A percentile compares a stretch with the other conserved stretches of the same genome.
Evolutionary conservation across 2,888 invertebrate genomes (phyloP).

Genomic region (Dendrolimus houi): DNA sequence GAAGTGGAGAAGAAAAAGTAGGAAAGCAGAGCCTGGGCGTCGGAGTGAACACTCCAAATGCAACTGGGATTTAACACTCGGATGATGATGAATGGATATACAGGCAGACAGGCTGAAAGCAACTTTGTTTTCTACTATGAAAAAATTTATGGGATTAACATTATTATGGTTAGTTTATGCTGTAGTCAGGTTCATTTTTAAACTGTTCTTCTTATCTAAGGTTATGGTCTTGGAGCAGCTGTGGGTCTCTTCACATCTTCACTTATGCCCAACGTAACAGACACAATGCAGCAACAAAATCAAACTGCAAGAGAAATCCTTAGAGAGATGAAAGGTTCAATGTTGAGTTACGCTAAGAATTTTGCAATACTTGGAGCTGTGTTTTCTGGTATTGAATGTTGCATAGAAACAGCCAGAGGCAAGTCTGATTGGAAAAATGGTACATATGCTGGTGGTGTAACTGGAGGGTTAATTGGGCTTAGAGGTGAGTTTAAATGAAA

Average conservation of each 20-base stretch:
- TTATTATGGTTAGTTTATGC: no score
- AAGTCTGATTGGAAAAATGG: slow-evolving; percentile 98
- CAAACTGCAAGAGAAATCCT: slow-evolving; percentile 91
- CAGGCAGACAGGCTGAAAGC: no score
- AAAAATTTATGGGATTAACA: no score
- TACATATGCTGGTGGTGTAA: slow-evolving; percentile 94
- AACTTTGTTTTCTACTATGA: no score
- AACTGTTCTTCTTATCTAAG: slow-evolving; percentile 56
- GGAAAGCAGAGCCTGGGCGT: no score
- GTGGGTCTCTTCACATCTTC: slow-evolving; percentile 98
- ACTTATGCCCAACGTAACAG: slow-evolving; percentile 91
- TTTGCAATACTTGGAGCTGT: slow-evolving; percentile 97
- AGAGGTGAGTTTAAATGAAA: slow-evolving; percentile 72
- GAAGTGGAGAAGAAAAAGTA: no score
- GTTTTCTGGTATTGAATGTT: slow-evolving; percentile 96
- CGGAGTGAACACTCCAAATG: no score
- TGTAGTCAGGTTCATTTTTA: no score
- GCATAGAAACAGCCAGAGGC: slow-evolving; percentile 95
- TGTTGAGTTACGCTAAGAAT: slow-evolving; percentile 96
- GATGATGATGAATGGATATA: no score
- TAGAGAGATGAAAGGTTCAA: slow-evolving; percentile 93
- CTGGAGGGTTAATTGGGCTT: slow-evolving; percentile 93
- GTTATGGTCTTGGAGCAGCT: slow-evolving; percentile 95
- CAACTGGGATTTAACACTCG: no score
- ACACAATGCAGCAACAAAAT: slow-evolving; percentile 80